Conservation (phyloP, 2,113 vertebrate species). For the Climacteris rufus region DNA sequence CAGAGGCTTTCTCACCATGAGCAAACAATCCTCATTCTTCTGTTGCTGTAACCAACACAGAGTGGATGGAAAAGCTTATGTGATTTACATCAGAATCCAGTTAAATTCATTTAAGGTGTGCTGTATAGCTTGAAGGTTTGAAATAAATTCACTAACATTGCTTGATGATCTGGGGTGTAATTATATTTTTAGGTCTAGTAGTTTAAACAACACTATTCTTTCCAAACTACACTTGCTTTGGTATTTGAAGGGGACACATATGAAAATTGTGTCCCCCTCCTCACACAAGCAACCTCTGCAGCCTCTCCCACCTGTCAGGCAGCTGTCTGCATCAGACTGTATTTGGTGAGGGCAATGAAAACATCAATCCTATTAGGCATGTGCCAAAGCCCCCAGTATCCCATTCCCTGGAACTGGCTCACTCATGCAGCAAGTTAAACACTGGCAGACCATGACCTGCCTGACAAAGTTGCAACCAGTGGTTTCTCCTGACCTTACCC, state of each 20-base stretch:
- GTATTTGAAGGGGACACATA: background rate
- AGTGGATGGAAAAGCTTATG: background rate
- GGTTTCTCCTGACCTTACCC: background rate
- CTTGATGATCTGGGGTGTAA: background rate
- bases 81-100: background rate
- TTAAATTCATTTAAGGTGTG: background rate
- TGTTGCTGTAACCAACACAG: background rate
- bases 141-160: background rate
- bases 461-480: background rate
- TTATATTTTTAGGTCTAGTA: background rate
- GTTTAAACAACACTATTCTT: background rate
- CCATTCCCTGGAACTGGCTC: background rate
- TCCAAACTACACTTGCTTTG: background rate
- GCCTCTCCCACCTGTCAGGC: background rate
- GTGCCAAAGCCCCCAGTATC: background rate
- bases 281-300: background rate
- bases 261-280: background rate
- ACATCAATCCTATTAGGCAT: accelerated
- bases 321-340: background rate
- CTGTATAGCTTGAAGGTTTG: background rate
- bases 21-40: background rate
- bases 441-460: accelerated
- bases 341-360: background rate
- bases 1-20: background rate
- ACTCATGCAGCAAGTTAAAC: background rate